These are phyloP conservation scores for Prunella strophiata DNA, from an alignment of 2,797 vertebrate genomes.

Conservation along the genomic window DNA sequence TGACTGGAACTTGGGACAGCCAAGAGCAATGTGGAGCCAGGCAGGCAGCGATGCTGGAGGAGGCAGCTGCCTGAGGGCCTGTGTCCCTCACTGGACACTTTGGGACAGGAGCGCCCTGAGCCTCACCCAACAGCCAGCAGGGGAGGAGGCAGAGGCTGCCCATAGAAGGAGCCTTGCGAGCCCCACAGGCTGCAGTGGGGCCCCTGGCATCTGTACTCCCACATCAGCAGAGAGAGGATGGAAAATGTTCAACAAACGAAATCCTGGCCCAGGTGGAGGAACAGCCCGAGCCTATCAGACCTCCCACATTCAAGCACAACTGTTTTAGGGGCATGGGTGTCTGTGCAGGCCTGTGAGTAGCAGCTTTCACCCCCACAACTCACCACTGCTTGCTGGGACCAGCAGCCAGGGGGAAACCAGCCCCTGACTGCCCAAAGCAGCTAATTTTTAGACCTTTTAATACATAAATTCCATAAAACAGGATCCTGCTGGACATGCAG, in stretches of 20 bases:
- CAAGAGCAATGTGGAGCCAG: accelerated
- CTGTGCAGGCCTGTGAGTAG: background rate
- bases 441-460: background rate
- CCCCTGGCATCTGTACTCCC: accelerated
- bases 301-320: background rate
- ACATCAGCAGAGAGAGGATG: background rate
- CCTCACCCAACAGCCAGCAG: accelerated
- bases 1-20: accelerated
- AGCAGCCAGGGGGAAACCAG: background rate
- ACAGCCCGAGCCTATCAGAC: accelerated
- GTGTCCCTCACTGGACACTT: accelerated
- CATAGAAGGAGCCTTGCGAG: background rate
- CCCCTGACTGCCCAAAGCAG: accelerated
- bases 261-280: background rate
- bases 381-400: background rate
- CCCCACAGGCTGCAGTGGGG: accelerated
- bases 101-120: background rate
- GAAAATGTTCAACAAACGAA: background rate
- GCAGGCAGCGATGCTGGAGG: accelerated
- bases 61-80: no score
- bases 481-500: background rate
- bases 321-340: background rate
- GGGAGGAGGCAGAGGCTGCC: background rate
- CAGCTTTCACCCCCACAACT: background rate
- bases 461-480: background rate